These are phyloP conservation scores for Sarotherodon lohbergeri DNA, from an alignment of 2,113 vertebrate species.

Conservation along the genomic window DNA sequence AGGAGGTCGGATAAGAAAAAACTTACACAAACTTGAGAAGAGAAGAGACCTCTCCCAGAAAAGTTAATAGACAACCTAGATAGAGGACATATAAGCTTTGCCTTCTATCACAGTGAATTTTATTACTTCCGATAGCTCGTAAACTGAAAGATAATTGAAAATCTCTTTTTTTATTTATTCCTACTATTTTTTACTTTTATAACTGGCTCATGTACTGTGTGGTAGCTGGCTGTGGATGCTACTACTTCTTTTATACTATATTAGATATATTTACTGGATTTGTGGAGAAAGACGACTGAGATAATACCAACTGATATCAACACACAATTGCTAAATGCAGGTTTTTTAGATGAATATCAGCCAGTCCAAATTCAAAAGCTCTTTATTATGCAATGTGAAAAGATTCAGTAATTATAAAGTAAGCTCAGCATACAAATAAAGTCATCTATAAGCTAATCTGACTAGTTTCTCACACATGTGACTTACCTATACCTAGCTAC, in stretches of 20 bases:
- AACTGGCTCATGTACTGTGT: not conserved
- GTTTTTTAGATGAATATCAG: not conserved
- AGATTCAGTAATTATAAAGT: not conserved
- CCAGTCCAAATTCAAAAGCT: not conserved
- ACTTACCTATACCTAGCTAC: not conserved
- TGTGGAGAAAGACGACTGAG: not conserved
- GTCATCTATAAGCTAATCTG: not conserved
- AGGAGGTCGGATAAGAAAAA: not conserved
- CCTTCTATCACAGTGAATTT: not conserved
- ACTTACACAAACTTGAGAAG: not conserved
- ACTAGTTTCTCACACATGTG: not conserved
- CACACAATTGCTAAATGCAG: not conserved
- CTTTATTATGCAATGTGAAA: not conserved
- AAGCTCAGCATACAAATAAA: not conserved
- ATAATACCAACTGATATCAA: not conserved
- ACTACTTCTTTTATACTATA: not conserved
- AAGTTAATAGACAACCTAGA: not conserved
- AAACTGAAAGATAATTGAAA: not conserved
- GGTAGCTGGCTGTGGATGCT: not conserved
- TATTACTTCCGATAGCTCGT: not conserved
- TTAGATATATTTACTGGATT: not conserved
- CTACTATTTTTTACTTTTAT: not conserved
- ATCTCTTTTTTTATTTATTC: not conserved
- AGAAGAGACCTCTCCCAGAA: not conserved
- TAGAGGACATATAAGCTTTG: not conserved